Conservation (phyloP, 2,113 vertebrate genomes). For the Chloroceryle aenea region DNA sequence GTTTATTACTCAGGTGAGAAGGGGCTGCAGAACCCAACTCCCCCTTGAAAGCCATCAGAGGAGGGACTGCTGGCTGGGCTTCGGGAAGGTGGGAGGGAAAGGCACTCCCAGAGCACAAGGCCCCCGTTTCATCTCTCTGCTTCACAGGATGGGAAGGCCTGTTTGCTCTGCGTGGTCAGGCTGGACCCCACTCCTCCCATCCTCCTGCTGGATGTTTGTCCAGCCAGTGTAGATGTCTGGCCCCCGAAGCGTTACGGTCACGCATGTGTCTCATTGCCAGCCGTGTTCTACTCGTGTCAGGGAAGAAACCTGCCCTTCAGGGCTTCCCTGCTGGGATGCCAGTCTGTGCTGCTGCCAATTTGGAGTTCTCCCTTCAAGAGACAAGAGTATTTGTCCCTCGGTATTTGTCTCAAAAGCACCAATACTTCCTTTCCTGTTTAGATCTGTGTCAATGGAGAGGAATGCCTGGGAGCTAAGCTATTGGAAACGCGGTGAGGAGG, state of each 20-base stretch:
- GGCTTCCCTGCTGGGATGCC: conserved; percentile 13
- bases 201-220: not conserved
- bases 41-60: not conserved
- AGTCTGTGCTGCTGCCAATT: not conserved
- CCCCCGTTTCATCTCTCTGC: not conserved
- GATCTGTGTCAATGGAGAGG: not conserved
- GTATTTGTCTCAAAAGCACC: not conserved
- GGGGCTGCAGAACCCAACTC: not conserved
- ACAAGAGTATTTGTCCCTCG: not conserved
- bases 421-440: not conserved
- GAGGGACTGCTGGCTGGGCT: not conserved
- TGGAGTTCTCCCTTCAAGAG: not conserved
- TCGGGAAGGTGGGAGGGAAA: not conserved
- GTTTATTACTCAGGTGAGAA: not conserved
- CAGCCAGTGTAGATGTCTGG: not conserved
- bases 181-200: not conserved
- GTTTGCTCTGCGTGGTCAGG: not conserved
- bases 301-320: conserved; percentile 15
- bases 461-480: not conserved
- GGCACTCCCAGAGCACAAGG: not conserved
- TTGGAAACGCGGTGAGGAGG: not conserved
- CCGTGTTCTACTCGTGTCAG: not conserved
- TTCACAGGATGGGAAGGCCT: not conserved
- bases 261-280: not conserved
- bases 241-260: not conserved